Evolutionary conservation across 1,140 invertebrate species (phyloP), one percentile per base, ranked within the genome.

Genomic region (Littorina saxatilis): DNA sequence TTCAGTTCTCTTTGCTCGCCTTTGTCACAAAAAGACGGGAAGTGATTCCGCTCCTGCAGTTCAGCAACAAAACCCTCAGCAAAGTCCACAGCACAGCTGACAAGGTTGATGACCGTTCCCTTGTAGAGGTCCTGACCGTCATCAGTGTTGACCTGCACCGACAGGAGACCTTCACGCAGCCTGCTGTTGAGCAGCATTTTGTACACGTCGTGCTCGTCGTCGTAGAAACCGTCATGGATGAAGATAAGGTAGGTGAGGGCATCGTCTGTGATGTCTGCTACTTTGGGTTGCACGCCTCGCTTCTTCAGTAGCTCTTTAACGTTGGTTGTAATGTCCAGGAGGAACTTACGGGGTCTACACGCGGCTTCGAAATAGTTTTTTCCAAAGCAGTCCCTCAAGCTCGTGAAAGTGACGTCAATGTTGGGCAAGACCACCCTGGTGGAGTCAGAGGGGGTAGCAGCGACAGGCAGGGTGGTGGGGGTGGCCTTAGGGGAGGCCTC

Each of bases 271-370:
- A 15, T n/a, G 2, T 72, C 32, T 32, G 73, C 32, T 23, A 70
- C 73, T 39, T n/a, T 77, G 20, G 63, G 39, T 15, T 74, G 61
- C 3, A 79, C 17, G 4, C 66, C 66, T 4, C 29, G 27, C 61
- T 81, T 79, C 74, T 68, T 78, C 29, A 76, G 15, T 23, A 66
- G 32, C 17, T 79, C 39, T 66, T n/a, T 75, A 20, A 79, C 68
- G 9, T 79, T 58, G 35, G 78, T 37, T 75, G 80, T 73, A 7
- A 82, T 50, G 58, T 84, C 80, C 61, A 84, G 77, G 7, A 79
- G 37, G 68, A 84, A 84, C 66, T 79, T 84, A n/a, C 83, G 72
- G 7, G 83, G 83, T 2, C 40, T n/a, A 23, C 79, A 82, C 29
- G 39, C 47, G 1, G 77, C 70, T 52, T 83, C 82, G 20, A 52